A percentile compares a stretch with the other conserved stretches of the same genome.
Evolutionary conservation across 2,797 vertebrate species (phyloP).

Genomic region (Enteromius argenteus): DNA sequence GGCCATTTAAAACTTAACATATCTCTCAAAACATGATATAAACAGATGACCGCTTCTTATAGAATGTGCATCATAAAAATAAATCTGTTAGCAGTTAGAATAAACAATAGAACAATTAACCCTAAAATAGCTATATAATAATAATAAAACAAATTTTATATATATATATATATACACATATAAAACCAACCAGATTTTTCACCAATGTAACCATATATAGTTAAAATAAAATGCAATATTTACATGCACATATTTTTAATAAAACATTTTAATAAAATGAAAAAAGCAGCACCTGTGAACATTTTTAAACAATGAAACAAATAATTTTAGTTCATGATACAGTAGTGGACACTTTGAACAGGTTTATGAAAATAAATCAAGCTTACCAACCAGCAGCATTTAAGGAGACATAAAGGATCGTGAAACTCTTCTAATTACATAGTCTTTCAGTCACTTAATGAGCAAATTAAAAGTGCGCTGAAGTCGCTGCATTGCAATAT

Average conservation of each 20-base stretch:
- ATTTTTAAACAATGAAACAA: background rate
- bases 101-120: background rate
- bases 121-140: background rate
- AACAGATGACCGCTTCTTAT: background rate
- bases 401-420: background rate
- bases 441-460: conserved; percentile 5
- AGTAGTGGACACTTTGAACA: no score
- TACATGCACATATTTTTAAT: background rate
- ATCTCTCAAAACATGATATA: background rate
- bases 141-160: background rate
- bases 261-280: background rate
- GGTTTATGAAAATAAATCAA: no score
- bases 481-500: background rate
- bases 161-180: no score
- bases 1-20: conserved; percentile 4
- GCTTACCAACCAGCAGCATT: background rate
- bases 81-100: background rate
- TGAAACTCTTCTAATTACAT: background rate
- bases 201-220: background rate
- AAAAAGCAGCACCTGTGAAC: background rate
- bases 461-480: background rate
- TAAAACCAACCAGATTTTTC: background rate
- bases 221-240: background rate
- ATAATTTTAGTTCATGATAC: background rate
- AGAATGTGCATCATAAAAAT: conserved; percentile 8